Base-by-base conservation (phyloP, 2,797 vertebrate species). In the Bradypus variegatus region DNA sequence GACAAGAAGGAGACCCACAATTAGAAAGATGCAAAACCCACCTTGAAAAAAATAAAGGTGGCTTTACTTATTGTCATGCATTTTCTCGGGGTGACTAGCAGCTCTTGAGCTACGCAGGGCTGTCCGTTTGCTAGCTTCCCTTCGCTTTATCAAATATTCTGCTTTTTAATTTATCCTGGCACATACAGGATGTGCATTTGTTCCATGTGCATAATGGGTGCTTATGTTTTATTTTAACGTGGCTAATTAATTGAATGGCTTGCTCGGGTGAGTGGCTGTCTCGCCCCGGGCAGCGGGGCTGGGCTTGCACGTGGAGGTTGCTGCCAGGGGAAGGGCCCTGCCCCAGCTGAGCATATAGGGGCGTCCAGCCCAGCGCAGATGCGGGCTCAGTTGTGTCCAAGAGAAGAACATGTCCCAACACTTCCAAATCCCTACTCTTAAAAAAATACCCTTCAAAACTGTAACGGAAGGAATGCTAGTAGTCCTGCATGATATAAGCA, bases 211-310 rank as follows among this genome's bases (percentile, higher is more conserved):
- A 2, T 18, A 38, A 3, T 33, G 23, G 53, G 19, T 58, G 55
- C 64, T 85, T 80, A 38, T 16, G 18, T 89, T 60, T 72, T n/a
- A 89, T 69, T 88, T 87, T 48, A 91, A 58, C 18, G 13, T 50
- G 64, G 12, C 12, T 79, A 65, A 64, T 85, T 83, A 53, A 84
- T 29, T 62, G 29, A 77, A 69, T 69, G n/a, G 8, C 73, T 78
- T 86, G 60, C 45, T 76, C 16, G 50, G 25, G n/a, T 36, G 41
- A 48, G 9, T 19, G 41, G 18, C 36, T 62, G 29, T 33, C 67
- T 80, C 9, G 0, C 11, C 67, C 87, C 23, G 41, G n/a, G 55
- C 38, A 48, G 80, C 55, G 41, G 33, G 11, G 18, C 36, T 29
- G 50, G 36, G 69, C 83, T 50, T 2, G 3, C 19, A 48, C 16